Evolutionary conservation across 2,888 invertebrate species (phyloP).

Genomic region (Metacarcinus magister): DNA sequence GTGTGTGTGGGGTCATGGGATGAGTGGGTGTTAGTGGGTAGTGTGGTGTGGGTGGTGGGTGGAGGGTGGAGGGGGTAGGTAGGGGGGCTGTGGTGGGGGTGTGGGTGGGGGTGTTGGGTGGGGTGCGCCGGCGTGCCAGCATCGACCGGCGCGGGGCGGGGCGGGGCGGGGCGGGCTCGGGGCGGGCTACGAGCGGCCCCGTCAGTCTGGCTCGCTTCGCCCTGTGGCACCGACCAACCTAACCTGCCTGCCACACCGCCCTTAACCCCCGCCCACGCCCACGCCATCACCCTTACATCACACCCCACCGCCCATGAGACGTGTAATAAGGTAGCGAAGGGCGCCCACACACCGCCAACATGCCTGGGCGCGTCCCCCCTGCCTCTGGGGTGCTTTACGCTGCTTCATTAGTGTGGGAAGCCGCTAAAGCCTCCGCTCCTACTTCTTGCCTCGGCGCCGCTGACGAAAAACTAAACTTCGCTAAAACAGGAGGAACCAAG

Average conservation of each 20-base stretch:
- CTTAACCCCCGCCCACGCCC: conserved; percentile 62
- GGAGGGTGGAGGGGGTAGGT: conserved; percentile 66
- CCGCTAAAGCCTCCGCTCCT: conserved; percentile 91
- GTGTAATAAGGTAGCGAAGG: not conserved
- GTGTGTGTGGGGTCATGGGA: not conserved
- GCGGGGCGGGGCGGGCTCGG: not conserved
- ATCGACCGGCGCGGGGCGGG: conserved; percentile 62
- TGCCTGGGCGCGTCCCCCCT: conserved; percentile 86
- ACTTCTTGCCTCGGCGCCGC: conserved; percentile 83
- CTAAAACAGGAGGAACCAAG: conserved; percentile 84
- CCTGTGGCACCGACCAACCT: conserved; percentile 27
- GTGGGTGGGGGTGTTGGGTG: not conserved
- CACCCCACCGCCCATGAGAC: not conserved
- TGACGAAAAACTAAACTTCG: conserved; percentile 83
- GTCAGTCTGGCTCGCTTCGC: not conserved
- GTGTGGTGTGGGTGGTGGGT: not conserved
- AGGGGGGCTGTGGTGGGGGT: conserved; percentile 64
- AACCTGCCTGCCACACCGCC: conserved; percentile 73
- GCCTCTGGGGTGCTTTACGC: conserved; percentile 89
- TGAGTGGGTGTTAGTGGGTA: not conserved
- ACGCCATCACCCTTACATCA: conserved; percentile 2
- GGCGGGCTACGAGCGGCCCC: not conserved
- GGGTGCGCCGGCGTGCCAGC: conserved; percentile 47
- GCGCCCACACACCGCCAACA: conserved; percentile 44
- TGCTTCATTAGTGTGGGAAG: conserved; percentile 92